Evolutionary conservation across 2,888 invertebrate species (phyloP).

Genomic region (Camponotus fellah): DNA sequence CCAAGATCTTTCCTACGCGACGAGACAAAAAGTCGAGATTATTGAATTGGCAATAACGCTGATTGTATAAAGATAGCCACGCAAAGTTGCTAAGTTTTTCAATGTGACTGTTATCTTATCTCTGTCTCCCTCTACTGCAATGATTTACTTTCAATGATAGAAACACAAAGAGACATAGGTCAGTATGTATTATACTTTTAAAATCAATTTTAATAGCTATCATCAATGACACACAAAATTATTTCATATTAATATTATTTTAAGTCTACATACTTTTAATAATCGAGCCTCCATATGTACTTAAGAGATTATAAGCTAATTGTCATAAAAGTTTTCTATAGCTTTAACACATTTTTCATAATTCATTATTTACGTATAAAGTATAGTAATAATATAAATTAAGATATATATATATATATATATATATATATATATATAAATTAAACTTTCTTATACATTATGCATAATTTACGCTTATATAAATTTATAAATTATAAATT

Average conservation of each 20-base stretch:
- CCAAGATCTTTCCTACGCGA: slow-evolving; percentile 80
- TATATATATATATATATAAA: neutral
- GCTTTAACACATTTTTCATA: neutral
- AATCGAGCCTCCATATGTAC: neutral
- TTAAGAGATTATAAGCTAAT: neutral
- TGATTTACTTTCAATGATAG: slow-evolving; percentile 10
- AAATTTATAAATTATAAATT: slow-evolving; percentile 21
- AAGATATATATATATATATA: too few species aligned
- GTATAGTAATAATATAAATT: neutral
- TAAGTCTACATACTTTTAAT: neutral
- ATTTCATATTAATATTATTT: neutral
- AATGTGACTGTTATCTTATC: slow-evolving; percentile 50
- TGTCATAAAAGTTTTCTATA: slow-evolving; percentile 1
- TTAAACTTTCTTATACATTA: neutral
- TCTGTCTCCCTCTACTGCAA: slow-evolving; percentile 20
- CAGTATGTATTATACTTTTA: neutral
- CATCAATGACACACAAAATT: neutral
- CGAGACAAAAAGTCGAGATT: neutral
- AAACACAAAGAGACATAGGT: neutral
- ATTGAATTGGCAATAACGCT: slow-evolving; percentile 1
- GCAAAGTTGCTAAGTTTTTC: slow-evolving; percentile 14
- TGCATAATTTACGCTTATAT: neutral
- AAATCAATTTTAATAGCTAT: neutral
- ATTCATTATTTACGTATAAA: neutral
- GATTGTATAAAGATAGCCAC: slow-evolving; percentile 14